These are phyloP conservation scores for Taphrorychus bicolor DNA, from an alignment of 2,888 invertebrate genomes.

Conservation along the genomic window DNA sequence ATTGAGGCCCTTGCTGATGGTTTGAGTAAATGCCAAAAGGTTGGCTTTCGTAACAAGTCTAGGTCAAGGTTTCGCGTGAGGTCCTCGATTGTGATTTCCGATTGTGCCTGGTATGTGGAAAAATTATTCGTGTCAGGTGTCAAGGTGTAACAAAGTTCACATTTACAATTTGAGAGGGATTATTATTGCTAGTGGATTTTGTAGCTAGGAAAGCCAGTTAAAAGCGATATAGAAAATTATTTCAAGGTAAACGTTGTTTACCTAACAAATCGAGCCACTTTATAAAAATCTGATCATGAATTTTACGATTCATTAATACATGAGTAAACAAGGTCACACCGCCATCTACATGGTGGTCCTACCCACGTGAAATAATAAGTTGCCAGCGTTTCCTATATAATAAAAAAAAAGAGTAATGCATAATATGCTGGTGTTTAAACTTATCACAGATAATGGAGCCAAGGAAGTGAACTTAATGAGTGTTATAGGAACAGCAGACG, in stretches of 20 bases:
- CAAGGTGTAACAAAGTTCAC: too few species aligned
- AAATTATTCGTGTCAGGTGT: neutral
- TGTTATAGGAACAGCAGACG: neutral
- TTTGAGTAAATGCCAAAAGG: conserved; percentile 12
- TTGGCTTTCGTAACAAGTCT: conserved; percentile 1
- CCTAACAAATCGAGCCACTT: neutral
- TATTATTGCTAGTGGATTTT: too few species aligned
- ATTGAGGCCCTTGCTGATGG: conserved; percentile 9
- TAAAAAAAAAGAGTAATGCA: too few species aligned
- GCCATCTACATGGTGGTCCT: neutral
- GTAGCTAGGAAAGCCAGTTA: too few species aligned
- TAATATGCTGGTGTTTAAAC: neutral
- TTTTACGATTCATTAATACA: neutral
- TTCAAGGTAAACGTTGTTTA: neutral
- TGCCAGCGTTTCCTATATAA: too few species aligned
- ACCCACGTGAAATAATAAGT: neutral
- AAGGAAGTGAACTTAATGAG: too few species aligned
- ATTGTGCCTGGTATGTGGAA: neutral
- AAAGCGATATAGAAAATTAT: too few species aligned
- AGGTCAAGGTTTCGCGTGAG: neutral
- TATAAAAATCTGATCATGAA: neutral
- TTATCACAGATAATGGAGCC: neutral
- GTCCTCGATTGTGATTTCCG: neutral
- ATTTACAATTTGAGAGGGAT: too few species aligned
- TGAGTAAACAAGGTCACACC: neutral